Evolutionary conservation across 2,888 invertebrate genomes (phyloP).

Genomic region (Drepana falcataria): DNA sequence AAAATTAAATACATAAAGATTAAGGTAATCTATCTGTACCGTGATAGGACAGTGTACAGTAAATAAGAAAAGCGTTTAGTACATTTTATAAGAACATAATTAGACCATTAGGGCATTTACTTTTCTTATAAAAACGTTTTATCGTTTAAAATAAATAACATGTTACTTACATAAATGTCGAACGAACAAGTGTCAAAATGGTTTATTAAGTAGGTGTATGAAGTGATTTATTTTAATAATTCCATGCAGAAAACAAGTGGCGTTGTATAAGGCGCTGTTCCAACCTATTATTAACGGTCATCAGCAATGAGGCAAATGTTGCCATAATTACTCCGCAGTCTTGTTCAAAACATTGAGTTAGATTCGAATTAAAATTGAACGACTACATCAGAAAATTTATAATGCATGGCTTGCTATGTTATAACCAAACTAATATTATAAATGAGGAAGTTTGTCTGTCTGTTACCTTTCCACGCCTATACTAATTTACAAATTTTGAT

Average conservation of each 20-base stretch:
- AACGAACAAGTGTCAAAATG: slow-evolving; percentile 3
- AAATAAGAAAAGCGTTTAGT: too few relatives aligned
- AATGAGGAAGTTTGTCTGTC: too few relatives aligned
- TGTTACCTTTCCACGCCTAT: too few relatives aligned
- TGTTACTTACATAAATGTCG: not conserved
- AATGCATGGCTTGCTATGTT: not conserved
- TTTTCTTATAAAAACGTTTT: too few relatives aligned
- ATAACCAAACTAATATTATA: not conserved
- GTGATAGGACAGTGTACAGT: too few relatives aligned
- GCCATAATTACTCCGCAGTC: not conserved
- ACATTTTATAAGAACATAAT: too few relatives aligned
- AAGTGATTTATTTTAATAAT: not conserved
- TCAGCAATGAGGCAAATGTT: slow-evolving; percentile 19
- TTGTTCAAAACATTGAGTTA: not conserved
- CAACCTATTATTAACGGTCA: slow-evolving; percentile 39
- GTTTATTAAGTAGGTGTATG: not conserved
- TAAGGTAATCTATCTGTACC: too few relatives aligned
- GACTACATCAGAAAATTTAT: not conserved
- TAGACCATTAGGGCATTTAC: too few relatives aligned
- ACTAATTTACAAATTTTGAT: too few relatives aligned
- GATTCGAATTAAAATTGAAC: not conserved
- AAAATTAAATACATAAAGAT: too few relatives aligned
- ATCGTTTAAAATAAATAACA: not conserved
- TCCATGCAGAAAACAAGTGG: not conserved
- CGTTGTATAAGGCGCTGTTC: not conserved